Evolutionary conservation across 2,888 invertebrate species (phyloP), one percentile per base, ranked within the genome.

Genomic region (Cancer borealis): DNA sequence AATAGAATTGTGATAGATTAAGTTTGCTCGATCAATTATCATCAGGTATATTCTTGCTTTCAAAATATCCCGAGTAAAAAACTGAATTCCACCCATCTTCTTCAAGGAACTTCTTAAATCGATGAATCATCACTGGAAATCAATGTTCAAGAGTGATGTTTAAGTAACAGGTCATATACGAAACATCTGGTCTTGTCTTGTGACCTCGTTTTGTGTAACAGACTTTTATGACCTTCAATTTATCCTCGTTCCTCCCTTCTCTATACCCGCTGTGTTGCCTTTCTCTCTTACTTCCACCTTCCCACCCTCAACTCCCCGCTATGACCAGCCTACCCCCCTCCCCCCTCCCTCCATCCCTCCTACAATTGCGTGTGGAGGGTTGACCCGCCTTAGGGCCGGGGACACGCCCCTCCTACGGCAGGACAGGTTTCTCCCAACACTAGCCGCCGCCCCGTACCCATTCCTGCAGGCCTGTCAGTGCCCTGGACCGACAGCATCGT

Each of bases 361-460:
- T 79, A 79, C 79, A 79, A 79, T 79, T 79, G 79, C 79, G 79
- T 79, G 79, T 79, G 79, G 79, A 79, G 79, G 79, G 79, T 30
- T 79, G 79, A 79, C 79, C 79, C 79, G 79, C 79, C 79, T 79
- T 79, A 84, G 84, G 30, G 49, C 30, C 92, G 49, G 87, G 49
- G 91, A 30, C 60, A 91, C 91, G 91, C 66, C 66, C 66, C 87
- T 87, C 92, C 87, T 92, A 87, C 47, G 92, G 92, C 87, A 49
- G 87, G 87, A 49, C 92, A 84, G 73, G 92, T 92, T 92, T 73
- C 92, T 87, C 46, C 45, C 45, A 26, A 45, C 91, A 3, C 79
- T 79, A 12, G 79, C 79, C 79, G 79, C 79, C 79, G 79, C 79
- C 79, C 79, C 79, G 79, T 79, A 79, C 79, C 79, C 79, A 79